Percentiles rank a stretch among this genome's conserved stretches.
Conservation (phyloP, 2,888 invertebrate genomes). For the Amphipyra tragopoginis region DNA sequence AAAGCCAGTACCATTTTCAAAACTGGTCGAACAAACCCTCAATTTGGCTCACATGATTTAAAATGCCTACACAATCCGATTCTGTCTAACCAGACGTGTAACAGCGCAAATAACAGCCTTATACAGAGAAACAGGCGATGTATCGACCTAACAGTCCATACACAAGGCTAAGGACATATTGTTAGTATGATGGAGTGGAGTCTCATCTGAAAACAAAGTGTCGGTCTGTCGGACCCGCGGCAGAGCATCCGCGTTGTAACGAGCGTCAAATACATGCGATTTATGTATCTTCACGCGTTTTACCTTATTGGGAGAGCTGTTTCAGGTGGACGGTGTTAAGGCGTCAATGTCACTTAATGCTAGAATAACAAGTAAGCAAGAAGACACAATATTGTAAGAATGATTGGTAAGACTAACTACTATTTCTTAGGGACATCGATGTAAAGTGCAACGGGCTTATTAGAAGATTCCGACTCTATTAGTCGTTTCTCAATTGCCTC, state of each 20-base stretch:
- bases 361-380: not conserved
- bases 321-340: slow-evolving; percentile 13
- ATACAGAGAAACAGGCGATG: slow-evolving; percentile 48
- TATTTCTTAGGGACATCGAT: no score
- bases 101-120: slow-evolving; percentile 56
- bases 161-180: slow-evolving; percentile 62
- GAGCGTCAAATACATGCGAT: slow-evolving; percentile 51
- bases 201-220: slow-evolving; percentile 72
- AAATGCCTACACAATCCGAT: slow-evolving; percentile 49
- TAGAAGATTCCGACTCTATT: no score
- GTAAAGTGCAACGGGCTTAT: no score
- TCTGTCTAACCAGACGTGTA: slow-evolving; percentile 41
- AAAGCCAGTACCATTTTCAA: not conserved
- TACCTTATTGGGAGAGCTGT: slow-evolving; percentile 27
- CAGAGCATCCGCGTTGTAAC: slow-evolving; percentile 47
- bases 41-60: slow-evolving; percentile 51
- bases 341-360: slow-evolving; percentile 12
- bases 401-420: no score
- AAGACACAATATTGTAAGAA: not conserved
- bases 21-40: slow-evolving; percentile 29
- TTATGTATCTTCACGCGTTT: slow-evolving; percentile 36
- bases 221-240: slow-evolving; percentile 27
- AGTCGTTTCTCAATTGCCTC: no score
- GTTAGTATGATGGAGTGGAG: slow-evolving; percentile 67
- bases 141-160: slow-evolving; percentile 43